These are phyloP conservation scores for Melitaea cinxia DNA, from an alignment of 1,140 invertebrate genomes.

Conservation along the genomic window DNA sequence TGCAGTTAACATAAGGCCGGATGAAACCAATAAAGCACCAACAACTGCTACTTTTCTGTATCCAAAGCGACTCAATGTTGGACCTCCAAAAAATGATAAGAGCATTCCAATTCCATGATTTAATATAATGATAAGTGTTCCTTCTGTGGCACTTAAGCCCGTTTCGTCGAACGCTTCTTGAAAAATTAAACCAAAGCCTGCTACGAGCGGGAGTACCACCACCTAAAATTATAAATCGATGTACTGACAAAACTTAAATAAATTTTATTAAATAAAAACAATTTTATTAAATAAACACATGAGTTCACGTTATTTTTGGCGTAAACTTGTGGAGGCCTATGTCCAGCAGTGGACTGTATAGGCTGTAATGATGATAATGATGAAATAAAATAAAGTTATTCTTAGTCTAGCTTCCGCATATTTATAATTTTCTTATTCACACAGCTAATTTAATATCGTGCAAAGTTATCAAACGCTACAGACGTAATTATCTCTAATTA, in stretches of 20 bases:
- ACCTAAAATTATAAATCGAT: too few species aligned
- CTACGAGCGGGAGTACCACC: conserved; percentile 82
- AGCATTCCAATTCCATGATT: conserved; percentile 85
- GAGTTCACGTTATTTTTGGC: too few species aligned
- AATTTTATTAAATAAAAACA: too few species aligned
- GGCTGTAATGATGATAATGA: too few species aligned
- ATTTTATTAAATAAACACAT: too few species aligned
- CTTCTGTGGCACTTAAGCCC: conserved; percentile 80
- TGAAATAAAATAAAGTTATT: too few species aligned
- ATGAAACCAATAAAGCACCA: conserved; percentile 75
- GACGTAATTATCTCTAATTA: conserved; percentile 15
- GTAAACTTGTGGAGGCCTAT: too few species aligned
- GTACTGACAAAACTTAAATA: too few species aligned
- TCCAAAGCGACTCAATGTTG: conserved; percentile 80
- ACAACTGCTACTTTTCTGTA: conserved; percentile 82
- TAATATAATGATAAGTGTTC: conserved; percentile 82
- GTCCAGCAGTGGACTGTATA: too few species aligned
- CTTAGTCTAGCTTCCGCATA: not conserved
- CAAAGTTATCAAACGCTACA: not conserved
- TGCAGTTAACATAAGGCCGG: conserved; percentile 80
- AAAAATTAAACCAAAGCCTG: conserved; percentile 83
- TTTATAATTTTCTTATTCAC: not conserved
- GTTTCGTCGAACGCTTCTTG: conserved; percentile 80
- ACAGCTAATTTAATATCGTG: not conserved
- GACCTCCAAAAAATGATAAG: conserved; percentile 84